Conservation (phyloP, 53 echinoderm and acorn worm species). For the Actinopyga echinites region DNA sequence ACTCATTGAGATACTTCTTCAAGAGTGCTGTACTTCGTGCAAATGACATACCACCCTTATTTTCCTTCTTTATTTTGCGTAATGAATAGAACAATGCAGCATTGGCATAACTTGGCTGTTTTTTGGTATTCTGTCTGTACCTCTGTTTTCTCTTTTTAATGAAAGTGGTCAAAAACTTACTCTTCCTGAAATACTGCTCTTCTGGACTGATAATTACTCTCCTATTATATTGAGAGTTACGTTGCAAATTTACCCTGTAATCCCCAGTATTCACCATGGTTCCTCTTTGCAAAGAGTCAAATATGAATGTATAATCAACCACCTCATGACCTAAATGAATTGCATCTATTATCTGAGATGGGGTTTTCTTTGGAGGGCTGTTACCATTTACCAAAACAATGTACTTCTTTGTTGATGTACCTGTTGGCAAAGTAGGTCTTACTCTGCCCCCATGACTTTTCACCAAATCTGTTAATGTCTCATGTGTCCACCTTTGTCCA, state of each 20-base stretch:
- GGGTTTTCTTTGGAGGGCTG: not conserved
- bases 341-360: conserved; percentile 6
- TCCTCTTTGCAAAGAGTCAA: conserved; percentile 2
- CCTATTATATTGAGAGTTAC: not conserved
- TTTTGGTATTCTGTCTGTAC: not conserved
- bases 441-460: not conserved
- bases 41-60: not conserved
- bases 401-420: not conserved
- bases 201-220: not conserved
- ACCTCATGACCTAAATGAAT: conserved; percentile 3
- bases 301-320: not conserved
- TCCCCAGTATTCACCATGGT: not conserved
- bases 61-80: not conserved
- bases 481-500: not conserved
- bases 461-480: conserved; percentile 2
- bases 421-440: not conserved
- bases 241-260: not conserved
- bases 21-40: not conserved
- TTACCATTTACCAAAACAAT: conserved; percentile 10
- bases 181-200: not conserved
- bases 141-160: conserved; percentile 1
- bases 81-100: not conserved
- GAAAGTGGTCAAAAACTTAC: conserved; percentile 4
- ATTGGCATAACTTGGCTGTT: not conserved
- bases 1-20: not conserved